phyloP scores from a whole-genome alignment of 2,797 vertebrate species.

The Brachyalestes nurse region DNA sequence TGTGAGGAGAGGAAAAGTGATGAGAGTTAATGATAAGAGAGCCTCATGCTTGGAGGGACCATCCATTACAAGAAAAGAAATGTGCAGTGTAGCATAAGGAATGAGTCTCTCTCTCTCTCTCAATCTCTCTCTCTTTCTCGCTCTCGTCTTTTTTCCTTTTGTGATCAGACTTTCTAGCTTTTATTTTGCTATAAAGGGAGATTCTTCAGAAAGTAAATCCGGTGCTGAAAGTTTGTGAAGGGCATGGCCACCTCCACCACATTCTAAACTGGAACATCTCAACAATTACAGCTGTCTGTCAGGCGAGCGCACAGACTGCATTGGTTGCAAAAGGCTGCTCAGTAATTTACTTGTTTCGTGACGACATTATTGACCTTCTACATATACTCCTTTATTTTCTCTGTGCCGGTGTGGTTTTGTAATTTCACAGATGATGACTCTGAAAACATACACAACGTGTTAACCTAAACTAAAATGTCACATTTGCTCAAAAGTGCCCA shows the following conservation, averaged over 20 bases:
- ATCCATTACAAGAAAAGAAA: constrained; percentile 24
- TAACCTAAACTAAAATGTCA: constrained; percentile 63
- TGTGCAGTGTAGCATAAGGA: constrained; percentile 24
- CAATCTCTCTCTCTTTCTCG: constrained; percentile 1
- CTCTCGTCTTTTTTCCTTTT: background rate
- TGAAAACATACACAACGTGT: constrained; percentile 62
- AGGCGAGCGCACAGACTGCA: constrained; percentile 26
- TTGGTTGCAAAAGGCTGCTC: constrained; percentile 45
- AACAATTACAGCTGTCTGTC: constrained; percentile 48
- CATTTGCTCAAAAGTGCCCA: constrained; percentile 60
- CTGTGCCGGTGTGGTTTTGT: constrained; percentile 56
- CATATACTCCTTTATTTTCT: constrained; percentile 41
- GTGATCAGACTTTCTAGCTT: background rate
- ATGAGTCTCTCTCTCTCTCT: constrained; percentile 1
- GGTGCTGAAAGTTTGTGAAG: constrained; percentile 19
- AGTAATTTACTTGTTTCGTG: constrained; percentile 55
- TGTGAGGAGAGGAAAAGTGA: constrained; percentile 18
- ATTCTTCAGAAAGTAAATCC: background rate
- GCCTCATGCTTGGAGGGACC: constrained; percentile 25
- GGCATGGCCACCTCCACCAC: background rate
- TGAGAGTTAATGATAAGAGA: constrained; percentile 35
- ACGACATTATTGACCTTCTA: constrained; percentile 52
- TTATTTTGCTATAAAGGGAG: background rate
- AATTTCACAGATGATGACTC: constrained; percentile 62
- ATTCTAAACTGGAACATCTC: constrained; percentile 5